Base-by-base conservation (phyloP, 2,797 vertebrate species). In the Mormyrus proboscirostris region DNA sequence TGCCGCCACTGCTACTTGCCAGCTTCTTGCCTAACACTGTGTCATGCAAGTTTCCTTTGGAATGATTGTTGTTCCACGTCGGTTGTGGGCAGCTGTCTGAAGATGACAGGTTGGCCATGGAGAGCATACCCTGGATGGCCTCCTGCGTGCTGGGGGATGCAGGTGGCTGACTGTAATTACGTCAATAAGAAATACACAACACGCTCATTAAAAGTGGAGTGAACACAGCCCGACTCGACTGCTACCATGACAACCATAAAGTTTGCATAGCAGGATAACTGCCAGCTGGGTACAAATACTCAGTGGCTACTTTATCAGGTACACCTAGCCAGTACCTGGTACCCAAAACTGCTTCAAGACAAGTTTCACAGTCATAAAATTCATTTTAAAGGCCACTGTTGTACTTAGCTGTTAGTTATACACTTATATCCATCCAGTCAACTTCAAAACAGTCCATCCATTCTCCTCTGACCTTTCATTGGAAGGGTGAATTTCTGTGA, bases 121-220 rank as follows among this genome's bases (percentile, higher is more conserved):
- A 99, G 90, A 99, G 95, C 98, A 99, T 99, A 94, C 98, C 98
- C 97, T 99, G 98, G 96, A 99, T 99, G 92, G 98, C 98, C 95
- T 99, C 98, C 94, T 99, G 98, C 3, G 98, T 99, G 95, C 98
- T 99, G 94, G 98, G 98, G 92, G 98, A 99, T 92, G 98, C 98
- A 89, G 98, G 98, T 91, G 98, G 98, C 96, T 99, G 98, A 95
- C 98, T 99, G 95, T 94, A 95, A 95, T 94, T 93, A 93, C 91
- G 94, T 93, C 94, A 94, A 95, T 94, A 93, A 92, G 90, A 95
- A 94, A 96, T 94, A 95, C 93, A 95, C 93, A 95, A 94, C 94
- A 95, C 4, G 41, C 44, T 86, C 89, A 89, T 89, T 89, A 91
- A 89, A 90, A 92, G 86, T 89, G 90, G 69, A 89, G 89, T 87